Percentiles rank a stretch among this genome's conserved stretches.
phyloP scores from a whole-genome alignment of 2,797 vertebrate genomes.

The Bufotes viridis region DNA sequence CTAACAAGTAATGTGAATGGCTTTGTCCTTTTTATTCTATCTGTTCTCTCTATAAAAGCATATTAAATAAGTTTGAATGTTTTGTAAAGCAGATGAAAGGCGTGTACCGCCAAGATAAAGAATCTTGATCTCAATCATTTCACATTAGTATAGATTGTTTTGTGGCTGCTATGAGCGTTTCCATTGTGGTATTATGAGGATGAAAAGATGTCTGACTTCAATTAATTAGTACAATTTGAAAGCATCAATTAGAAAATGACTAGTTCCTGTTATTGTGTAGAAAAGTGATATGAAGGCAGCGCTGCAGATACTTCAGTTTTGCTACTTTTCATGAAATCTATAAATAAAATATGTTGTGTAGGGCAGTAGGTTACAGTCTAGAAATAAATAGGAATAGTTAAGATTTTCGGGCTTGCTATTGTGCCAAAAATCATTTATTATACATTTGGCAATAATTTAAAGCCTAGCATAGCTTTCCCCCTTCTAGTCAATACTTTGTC shows the following conservation, averaged over 20 bases:
- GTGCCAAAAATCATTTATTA: neutral
- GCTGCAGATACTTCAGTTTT: conserved; percentile 9
- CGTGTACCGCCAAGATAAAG: conserved; percentile 69
- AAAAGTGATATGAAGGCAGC: conserved; percentile 33
- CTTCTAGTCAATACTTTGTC: neutral
- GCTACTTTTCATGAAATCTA: conserved; percentile 33
- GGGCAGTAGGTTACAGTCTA: neutral
- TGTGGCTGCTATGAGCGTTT: conserved; percentile 57
- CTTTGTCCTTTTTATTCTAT: conserved; percentile 65
- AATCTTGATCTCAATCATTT: conserved; percentile 68
- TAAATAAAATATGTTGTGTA: conserved; percentile 25
- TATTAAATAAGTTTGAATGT: conserved; percentile 69
- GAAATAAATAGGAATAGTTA: conserved; percentile 1
- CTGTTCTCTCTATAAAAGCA: conserved; percentile 69
- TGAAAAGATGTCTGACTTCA: conserved; percentile 76
- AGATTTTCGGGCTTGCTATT: neutral
- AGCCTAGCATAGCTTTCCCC: neutral
- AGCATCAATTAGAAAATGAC: conserved; percentile 76
- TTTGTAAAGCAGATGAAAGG: conserved; percentile 71
- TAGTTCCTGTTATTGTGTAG: conserved; percentile 53
- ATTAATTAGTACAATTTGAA: conserved; percentile 83
- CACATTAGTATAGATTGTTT: conserved; percentile 67
- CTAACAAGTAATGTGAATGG: conserved; percentile 64
- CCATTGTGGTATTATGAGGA: conserved; percentile 70
- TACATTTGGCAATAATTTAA: neutral